phyloP scores from a whole-genome alignment of 92 coral and sea anemone genomes.

The Porites rus region DNA sequence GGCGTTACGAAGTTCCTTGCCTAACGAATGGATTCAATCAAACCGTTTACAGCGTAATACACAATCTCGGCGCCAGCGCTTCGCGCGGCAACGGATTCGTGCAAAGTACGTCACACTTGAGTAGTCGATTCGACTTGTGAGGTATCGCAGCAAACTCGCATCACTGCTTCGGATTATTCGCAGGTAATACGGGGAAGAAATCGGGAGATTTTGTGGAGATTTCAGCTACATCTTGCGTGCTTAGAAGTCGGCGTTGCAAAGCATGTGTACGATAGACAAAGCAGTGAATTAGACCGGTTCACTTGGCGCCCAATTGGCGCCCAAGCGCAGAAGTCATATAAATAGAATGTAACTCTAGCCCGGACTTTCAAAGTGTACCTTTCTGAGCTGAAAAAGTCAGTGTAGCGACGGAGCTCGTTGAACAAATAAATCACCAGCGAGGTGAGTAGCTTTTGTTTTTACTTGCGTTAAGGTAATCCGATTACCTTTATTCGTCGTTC shows the following conservation, averaged over 20 bases:
- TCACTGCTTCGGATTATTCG: constrained; percentile 49
- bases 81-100: constrained; percentile 47
- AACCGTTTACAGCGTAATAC: constrained; percentile 79
- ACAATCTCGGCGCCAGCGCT: constrained; percentile 84
- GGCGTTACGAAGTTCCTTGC: constrained; percentile 10
- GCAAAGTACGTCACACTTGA: constrained; percentile 41
- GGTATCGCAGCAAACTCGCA: constrained; percentile 26
- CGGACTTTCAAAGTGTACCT: constrained; percentile 80
- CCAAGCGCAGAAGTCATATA: constrained; percentile 88
- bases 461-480: constrained; percentile 70
- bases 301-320: constrained; percentile 97
- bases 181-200: constrained; percentile 42
- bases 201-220: constrained; percentile 41
- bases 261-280: constrained; percentile 97
- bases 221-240: constrained; percentile 97
- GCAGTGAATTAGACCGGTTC: constrained; percentile 90
- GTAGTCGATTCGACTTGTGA: constrained; percentile 39
- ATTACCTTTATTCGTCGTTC: constrained; percentile 54
- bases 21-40: constrained; percentile 80
- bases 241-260: constrained; percentile 90
- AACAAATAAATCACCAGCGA: constrained; percentile 52
- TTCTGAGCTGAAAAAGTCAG: constrained; percentile 80
- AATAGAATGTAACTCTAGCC: constrained; percentile 95
- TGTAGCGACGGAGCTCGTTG: constrained; percentile 52
- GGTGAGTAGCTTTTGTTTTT: constrained; percentile 73